Percentiles rank a stretch among this genome's conserved stretches.
Conservation (phyloP, 2,113 vertebrate genomes). For the Xyrauchen texanus region DNA sequence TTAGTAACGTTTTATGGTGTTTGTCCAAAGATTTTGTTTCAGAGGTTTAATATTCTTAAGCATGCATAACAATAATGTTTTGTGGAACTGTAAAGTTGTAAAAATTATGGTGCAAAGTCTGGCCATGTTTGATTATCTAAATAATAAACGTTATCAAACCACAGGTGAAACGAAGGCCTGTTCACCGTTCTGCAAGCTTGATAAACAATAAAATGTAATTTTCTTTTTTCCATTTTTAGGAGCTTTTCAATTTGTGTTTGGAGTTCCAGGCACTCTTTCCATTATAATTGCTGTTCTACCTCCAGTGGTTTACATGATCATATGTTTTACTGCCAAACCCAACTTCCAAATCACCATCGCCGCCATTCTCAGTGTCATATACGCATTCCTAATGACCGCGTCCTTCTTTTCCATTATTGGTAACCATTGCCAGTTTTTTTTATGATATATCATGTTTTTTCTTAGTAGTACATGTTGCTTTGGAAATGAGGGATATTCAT, state of each 20-base stretch:
- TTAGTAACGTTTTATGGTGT: too few relatives aligned
- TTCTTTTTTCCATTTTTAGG: conserved; percentile 59
- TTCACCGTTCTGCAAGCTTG: not conserved
- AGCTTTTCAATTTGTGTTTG: conserved; percentile 76
- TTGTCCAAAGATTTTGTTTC: too few relatives aligned
- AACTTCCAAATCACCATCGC: conserved; percentile 76
- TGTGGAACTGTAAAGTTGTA: too few relatives aligned
- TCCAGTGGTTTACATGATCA: conserved; percentile 71
- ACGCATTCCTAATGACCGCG: conserved; percentile 81
- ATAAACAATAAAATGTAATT: not conserved
- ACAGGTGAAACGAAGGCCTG: too few relatives aligned
- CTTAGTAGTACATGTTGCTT: too few relatives aligned
- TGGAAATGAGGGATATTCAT: too few relatives aligned
- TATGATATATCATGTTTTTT: too few relatives aligned
- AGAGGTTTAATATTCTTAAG: too few relatives aligned
- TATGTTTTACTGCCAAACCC: conserved; percentile 73
- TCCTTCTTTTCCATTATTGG: conserved; percentile 79
- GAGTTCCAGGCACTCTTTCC: conserved; percentile 61
- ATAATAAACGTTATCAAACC: too few relatives aligned
- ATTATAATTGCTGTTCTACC: conserved; percentile 72
- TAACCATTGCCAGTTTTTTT: conserved; percentile 36
- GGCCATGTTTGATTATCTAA: too few relatives aligned
- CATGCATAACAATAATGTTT: too few relatives aligned
- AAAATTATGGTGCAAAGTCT: too few relatives aligned
- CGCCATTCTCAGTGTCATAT: conserved; percentile 75